Base-by-base conservation (phyloP, 2,113 vertebrate species). In the Crypturellus undulatus region DNA sequence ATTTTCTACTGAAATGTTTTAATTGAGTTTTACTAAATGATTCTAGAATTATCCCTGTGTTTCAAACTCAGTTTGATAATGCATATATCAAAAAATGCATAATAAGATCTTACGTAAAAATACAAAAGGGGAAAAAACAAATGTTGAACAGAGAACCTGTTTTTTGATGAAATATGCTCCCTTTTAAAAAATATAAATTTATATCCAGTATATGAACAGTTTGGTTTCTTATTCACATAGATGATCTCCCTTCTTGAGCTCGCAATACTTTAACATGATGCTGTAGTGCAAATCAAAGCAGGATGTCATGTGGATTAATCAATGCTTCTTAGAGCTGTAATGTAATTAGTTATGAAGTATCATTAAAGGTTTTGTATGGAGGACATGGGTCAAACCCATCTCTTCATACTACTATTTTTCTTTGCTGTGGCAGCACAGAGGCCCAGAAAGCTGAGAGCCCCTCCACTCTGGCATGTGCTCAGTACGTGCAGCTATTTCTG, bases 401-500 rank as follows among this genome's bases (percentile, higher is more conserved):
- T 80, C 43, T 21, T 20, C 21, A 54, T 89, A 76, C 7, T 34
- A 15, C 36, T 65, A 0, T 36, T 89, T 92, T 75, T 89, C 32
- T 62, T 82, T 87, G 52, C 59, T 85, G 21, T 51, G 49, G 78
- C 54, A 87, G 9, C 28, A 26, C 67, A 51, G 59, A 70, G 75
- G 49, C 65, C 43, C 3, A 0, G 2, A 69, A 72, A 82, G 45
- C 19, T 63, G 56, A 75, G 94, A 92, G 3, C 54, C 26, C 26
- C 76, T 78, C 72, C 32, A 9, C 10, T 52, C 83, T 47, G 68
- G 21, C 49, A 0, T 5, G 36, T 47, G 4, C 43, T 89, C n/a
- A 2, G 43, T 20, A 4, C 0, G 0, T 54, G 64, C 63, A n/a
- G 32, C 15, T 22, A 22, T 49, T 43, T 25, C n/a, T 67, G 67